Conservation (phyloP, 2,797 vertebrate species). For the Peromyscus eremicus region DNA sequence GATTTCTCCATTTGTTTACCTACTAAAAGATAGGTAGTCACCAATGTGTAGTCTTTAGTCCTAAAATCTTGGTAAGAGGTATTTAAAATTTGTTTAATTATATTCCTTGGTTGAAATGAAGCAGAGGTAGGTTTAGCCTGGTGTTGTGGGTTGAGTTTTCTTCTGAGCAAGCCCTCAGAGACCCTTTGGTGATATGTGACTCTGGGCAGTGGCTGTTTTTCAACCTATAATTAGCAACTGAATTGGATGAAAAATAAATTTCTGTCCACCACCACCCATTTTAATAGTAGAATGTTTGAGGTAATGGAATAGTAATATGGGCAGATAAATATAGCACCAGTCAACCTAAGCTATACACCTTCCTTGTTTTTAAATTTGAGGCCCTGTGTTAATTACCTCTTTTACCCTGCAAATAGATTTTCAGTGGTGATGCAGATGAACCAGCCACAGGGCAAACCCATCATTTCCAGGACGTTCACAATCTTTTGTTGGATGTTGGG, state of each 20-base stretch:
- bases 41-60: not conserved
- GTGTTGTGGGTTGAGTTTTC: not conserved
- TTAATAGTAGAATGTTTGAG: slow-evolving; percentile 71
- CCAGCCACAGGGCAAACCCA: not conserved
- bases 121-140: not conserved
- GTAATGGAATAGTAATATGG: slow-evolving; percentile 64
- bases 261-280: slow-evolving; percentile 1
- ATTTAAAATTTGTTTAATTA: slow-evolving; percentile 12
- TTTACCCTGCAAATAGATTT: slow-evolving; percentile 22
- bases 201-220: slow-evolving; percentile 56
- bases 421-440: not conserved
- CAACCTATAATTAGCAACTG: slow-evolving; percentile 72
- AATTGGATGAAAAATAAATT: slow-evolving; percentile 65
- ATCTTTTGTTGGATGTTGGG: not conserved
- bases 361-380: slow-evolving; percentile 48
- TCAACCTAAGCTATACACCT: not conserved
- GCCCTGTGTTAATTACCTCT: not conserved
- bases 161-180: slow-evolving; percentile 20
- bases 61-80: slow-evolving; percentile 11
- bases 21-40: not conserved
- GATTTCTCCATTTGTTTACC: not conserved
- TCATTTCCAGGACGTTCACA: not conserved
- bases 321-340: slow-evolving; percentile 37
- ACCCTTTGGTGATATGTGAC: not conserved
- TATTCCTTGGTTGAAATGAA: slow-evolving; percentile 50